Conservation (phyloP, 2,797 vertebrate species). For the Eulemur coronatus region DNA sequence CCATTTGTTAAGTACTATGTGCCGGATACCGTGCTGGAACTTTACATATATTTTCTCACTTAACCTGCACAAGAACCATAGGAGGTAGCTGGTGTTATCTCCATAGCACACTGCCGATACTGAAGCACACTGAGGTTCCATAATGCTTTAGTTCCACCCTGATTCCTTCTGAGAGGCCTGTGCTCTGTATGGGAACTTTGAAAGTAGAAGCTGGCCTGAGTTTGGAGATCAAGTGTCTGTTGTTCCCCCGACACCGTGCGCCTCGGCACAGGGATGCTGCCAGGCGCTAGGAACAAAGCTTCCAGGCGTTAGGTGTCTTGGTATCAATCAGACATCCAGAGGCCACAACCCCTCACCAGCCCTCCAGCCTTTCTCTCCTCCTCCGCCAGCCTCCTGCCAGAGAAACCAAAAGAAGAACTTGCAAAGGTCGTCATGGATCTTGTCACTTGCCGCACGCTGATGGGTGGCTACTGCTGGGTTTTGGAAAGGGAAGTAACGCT, state of each 20-base stretch:
- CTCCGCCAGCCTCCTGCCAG: neutral
- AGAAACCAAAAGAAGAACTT: conserved; percentile 74
- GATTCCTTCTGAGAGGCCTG: neutral
- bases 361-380: neutral
- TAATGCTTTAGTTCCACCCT: neutral
- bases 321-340: neutral
- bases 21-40: neutral
- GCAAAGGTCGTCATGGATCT: neutral
- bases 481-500: conserved; percentile 45
- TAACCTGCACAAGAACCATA: neutral
- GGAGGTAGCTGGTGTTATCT: neutral
- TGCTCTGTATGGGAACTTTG: neutral
- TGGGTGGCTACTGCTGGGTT: neutral
- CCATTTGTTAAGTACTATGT: neutral
- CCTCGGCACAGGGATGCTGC: neutral
- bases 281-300: neutral
- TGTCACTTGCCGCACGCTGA: neutral
- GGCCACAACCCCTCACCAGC: neutral
- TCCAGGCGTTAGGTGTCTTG: neutral
- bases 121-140: neutral
- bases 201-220: neutral
- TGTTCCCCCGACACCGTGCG: fast-evolving
- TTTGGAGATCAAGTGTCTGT: neutral
- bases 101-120: neutral
- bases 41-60: neutral